A percentile compares a stretch with the other conserved stretches of the same genome.
Evolutionary conservation across 2,113 vertebrate genomes (phyloP).

Genomic region (Elephantulus edwardii): DNA sequence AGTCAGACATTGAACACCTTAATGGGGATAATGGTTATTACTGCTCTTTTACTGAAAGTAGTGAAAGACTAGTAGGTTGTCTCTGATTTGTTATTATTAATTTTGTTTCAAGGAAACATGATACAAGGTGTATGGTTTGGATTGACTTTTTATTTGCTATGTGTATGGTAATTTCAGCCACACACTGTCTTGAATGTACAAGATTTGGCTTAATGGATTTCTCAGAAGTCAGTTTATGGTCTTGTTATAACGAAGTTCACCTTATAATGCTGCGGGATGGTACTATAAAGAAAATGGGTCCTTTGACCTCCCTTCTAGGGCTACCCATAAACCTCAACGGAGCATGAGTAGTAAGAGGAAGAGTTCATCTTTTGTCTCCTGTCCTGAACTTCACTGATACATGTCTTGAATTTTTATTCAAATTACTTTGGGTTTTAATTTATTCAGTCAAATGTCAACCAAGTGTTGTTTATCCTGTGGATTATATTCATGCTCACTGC

Average conservation of each 20-base stretch:
- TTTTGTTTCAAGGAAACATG: conserved; percentile 69
- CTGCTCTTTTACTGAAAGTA: conserved; percentile 44
- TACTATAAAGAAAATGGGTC: conserved; percentile 33
- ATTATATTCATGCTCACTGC: conserved; percentile 81
- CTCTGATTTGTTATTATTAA: conserved; percentile 71
- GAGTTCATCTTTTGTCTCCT: conserved; percentile 78
- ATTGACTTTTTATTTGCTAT: conserved; percentile 66
- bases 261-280: background rate
- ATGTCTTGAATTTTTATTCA: conserved; percentile 83
- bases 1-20: conserved; percentile 34
- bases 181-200: conserved; percentile 47
- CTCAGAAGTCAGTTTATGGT: conserved; percentile 52
- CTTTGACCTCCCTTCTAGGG: conserved; percentile 53
- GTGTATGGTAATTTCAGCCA: conserved; percentile 61
- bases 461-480: conserved; percentile 79
- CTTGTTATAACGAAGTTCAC: conserved; percentile 38
- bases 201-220: conserved; percentile 69
- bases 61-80: conserved; percentile 58
- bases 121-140: conserved; percentile 35
- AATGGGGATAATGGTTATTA: conserved; percentile 14
- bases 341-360: conserved; percentile 61
- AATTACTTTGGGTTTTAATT: conserved; percentile 81
- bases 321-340: conserved; percentile 24
- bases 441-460: conserved; percentile 83
- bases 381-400: conserved; percentile 78